Evolutionary conservation across 2,888 invertebrate species (phyloP).

Genomic region (Apotomis capreana): DNA sequence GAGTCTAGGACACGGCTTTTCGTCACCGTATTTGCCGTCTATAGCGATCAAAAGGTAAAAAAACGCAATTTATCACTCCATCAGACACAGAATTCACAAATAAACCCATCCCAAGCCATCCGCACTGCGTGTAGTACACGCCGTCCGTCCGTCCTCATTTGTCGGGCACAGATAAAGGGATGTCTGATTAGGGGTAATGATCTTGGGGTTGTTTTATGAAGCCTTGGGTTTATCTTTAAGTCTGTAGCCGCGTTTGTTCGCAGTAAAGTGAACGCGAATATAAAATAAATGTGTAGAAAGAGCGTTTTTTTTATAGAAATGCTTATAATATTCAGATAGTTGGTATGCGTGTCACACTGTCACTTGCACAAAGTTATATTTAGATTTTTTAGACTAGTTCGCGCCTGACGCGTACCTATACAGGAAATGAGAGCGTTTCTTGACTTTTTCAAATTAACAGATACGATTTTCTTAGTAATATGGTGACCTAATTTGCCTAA

Average conservation of each 20-base stretch:
- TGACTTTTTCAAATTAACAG: too few relatives aligned
- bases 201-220: not conserved
- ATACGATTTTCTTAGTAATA: too few relatives aligned
- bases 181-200: constrained; percentile 1
- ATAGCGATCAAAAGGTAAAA: not conserved
- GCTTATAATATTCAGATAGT: too few relatives aligned
- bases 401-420: too few relatives aligned
- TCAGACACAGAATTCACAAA: not conserved
- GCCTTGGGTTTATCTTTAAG: constrained; percentile 1
- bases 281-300: not conserved
- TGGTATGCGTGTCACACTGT: too few relatives aligned
- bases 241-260: not conserved
- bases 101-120: not conserved
- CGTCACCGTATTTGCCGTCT: too few relatives aligned
- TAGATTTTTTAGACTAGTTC: too few relatives aligned
- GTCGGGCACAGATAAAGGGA: not conserved
- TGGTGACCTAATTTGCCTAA: too few relatives aligned
- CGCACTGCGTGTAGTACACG: not conserved
- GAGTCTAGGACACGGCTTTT: too few relatives aligned
- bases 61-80: not conserved
- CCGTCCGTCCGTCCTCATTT: not conserved
- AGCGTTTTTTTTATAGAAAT: not conserved
- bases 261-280: not conserved
- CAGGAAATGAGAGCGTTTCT: too few relatives aligned
- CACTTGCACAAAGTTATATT: too few relatives aligned